Evolutionary conservation across 1,140 invertebrate genomes (phyloP), one percentile per base, ranked within the genome.

Genomic region (Pomacea maculata): DNA sequence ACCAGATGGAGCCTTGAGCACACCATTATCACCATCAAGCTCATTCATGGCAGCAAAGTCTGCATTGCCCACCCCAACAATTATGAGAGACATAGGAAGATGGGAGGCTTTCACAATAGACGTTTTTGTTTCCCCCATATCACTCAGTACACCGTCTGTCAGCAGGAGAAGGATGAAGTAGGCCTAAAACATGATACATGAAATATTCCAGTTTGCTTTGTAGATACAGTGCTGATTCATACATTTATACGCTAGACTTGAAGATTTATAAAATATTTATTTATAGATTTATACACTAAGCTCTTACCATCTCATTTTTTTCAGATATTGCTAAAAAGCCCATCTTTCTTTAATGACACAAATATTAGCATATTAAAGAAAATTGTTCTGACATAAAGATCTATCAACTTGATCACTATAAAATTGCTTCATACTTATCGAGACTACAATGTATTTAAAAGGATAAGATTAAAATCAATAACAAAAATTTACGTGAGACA

Each of bases 91-190:
- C 89, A 94, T 91, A 0, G 94, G 94, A 11, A 94, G 88, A 29
- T 83, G 83, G 4, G 94, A 93, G 12, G 93, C 93, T 68, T 91
- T 83, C n/a, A 93, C 90, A 63, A 93, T 93, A 75, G 93, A 94
- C 80, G 93, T 88, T 84, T 92, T 93, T 0, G 94, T 95, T 63
- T 93, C 90, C 21, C 92, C 91, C 92, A 95, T 94, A 86, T 95
- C 94, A 17, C 93, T 94, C 57, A 95, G 94, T 52, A 94, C 93
- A 54, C 94, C 94, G 90, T 95, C 94, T 8, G 94, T 95, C 10
- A 95, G 90, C 75, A 95, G 93, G 1, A 95, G 89, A 7, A 95
- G 88, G 63, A 95, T 92, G 87, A 92, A 94, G 86, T 95, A 95
- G 70, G 93, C 91, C 78, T 92, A 61, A 11, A 61, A 17, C 57